Percentiles rank a stretch among this genome's conserved stretches.
phyloP scores from a whole-genome alignment of 2,888 invertebrate species.

The Tridacna crocea region DNA sequence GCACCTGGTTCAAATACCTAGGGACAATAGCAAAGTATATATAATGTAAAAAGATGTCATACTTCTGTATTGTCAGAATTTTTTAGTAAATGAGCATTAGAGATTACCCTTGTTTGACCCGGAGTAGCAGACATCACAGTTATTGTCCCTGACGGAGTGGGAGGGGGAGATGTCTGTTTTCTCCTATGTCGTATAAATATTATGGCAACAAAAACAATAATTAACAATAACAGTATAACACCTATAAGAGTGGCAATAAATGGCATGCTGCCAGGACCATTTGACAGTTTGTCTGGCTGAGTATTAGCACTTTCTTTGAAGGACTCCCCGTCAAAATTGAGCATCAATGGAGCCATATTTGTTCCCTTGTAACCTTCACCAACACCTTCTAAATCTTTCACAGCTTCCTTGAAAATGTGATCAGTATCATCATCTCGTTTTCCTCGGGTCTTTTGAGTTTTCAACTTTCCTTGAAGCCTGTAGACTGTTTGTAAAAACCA shows the following conservation, averaged over 20 bases:
- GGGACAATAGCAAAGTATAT: no score
- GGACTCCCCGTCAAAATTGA: conserved; percentile 59
- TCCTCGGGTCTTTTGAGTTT: conserved; percentile 52
- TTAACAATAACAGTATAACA: conserved; percentile 67
- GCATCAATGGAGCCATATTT: conserved; percentile 74
- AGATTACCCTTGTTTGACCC: conserved; percentile 56
- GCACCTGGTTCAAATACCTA: no score
- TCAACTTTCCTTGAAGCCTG: conserved; percentile 66
- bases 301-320: conserved; percentile 44
- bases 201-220: conserved; percentile 66
- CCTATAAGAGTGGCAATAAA: conserved; percentile 73
- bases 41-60: conserved; percentile 12
- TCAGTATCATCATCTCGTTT: conserved; percentile 7
- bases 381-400: conserved; percentile 64
- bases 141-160: conserved; percentile 76
- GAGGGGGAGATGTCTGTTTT: conserved; percentile 74
- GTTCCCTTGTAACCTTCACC: conserved; percentile 74
- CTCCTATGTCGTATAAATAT: conserved; percentile 69
- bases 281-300: conserved; percentile 62
- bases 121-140: conserved; percentile 65
- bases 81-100: conserved; percentile 44
- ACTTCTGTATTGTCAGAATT: conserved; percentile 54
- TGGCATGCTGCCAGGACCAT: conserved; percentile 61
- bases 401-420: conserved; percentile 55
- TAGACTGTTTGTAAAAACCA: conserved; percentile 82